Evolutionary conservation across 2,113 vertebrate genomes (phyloP).

Genomic region (Quiscalus mexicanus): DNA sequence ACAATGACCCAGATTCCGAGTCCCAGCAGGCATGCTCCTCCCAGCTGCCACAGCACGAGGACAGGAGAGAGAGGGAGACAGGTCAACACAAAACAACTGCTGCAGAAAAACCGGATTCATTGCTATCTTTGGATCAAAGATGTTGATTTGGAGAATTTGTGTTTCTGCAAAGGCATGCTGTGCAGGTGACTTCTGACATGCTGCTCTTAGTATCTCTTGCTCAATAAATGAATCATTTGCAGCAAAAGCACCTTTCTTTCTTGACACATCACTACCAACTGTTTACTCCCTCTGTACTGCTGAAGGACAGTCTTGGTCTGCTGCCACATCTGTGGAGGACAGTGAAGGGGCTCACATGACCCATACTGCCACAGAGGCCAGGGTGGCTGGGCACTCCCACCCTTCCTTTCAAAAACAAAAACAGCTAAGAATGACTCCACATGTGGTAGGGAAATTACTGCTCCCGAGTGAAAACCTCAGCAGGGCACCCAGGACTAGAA

Average conservation of each 20-base stretch:
- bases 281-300: not conserved
- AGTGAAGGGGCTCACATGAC: not conserved
- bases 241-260: not conserved
- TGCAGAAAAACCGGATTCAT: not conserved
- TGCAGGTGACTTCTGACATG: not conserved
- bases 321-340: not conserved
- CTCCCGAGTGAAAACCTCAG: not conserved
- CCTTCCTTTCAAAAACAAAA: not conserved
- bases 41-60: constrained; percentile 74
- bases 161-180: not conserved
- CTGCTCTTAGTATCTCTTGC: not conserved
- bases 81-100: not conserved
- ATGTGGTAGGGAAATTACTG: not conserved
- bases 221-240: not conserved
- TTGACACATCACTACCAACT: not conserved
- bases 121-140: not conserved
- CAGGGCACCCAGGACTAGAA: not conserved
- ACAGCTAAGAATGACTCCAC: not conserved
- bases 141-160: not conserved
- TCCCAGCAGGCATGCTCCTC: constrained; percentile 87
- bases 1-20: constrained; percentile 90
- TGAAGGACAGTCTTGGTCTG: not conserved
- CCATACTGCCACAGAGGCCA: not conserved
- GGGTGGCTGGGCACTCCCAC: not conserved
- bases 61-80: not conserved